Evolutionary conservation across 2,888 invertebrate species (phyloP), one percentile per base, ranked within the genome.

Genomic region (Zygaena filipendulae): DNA sequence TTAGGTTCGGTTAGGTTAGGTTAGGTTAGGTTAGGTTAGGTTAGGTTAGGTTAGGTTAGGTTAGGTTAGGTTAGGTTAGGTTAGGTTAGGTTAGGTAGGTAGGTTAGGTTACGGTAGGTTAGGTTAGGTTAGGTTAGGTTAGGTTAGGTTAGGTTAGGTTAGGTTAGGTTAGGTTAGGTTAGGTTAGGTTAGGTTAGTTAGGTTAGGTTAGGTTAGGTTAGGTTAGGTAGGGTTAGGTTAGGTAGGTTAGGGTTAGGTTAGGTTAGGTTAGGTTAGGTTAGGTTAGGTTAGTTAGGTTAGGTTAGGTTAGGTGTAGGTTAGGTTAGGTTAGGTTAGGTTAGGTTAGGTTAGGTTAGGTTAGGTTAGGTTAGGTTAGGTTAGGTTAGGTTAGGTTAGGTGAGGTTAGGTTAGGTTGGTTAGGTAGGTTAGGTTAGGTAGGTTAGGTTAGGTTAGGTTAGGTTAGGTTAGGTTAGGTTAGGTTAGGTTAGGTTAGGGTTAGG

Each of bases 131-230:
- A 32, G 35, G 35, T 35, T 32, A 32, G 32, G 37, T 37, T 33
- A 30, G 31, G 30, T 33, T 32, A 31, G 32, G 31, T 29, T 37
- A 33, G 32, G 32, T 32, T 30, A 25, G 27, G 22, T 33, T 30
- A 33, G 29, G 33, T 37, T 34, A 29, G 28, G 34, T 32, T 34
- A 30, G 35, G 33, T 33, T 33, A 33, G 33, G 38, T 35, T 38
- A 37, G 34, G 32, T 37, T 32, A 34, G 37, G 32, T 37, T 32
- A 34, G 33, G 32, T 34, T 32, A 32, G 33, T 32, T 32, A 33
- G 36, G 36, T 33, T 36, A 37, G 37, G 37, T 37, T 37, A 37
- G 37, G 37, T 37, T 37, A 37, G 36, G 36, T 37, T 33, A 32
- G 36, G 36, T 37, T 37, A 37, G 37, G 37, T 37, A 34, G 32